A percentile compares a stretch with the other conserved stretches of the same genome.
Conservation (phyloP, 2,888 invertebrate genomes). For the Acanthosepion pharaonis region DNA sequence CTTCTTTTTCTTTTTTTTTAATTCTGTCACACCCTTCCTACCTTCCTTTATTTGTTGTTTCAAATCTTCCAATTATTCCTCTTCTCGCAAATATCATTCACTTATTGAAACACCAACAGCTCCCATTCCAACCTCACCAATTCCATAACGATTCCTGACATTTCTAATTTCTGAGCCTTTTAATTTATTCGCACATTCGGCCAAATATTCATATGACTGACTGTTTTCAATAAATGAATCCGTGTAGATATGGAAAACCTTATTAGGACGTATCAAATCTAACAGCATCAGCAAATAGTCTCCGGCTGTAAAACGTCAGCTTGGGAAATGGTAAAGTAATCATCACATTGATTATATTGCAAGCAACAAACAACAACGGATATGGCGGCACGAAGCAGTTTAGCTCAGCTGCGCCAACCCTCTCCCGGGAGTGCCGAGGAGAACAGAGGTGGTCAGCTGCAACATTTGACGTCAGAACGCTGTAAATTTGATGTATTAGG, state of each 20-base stretch:
- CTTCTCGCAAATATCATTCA: too few species aligned
- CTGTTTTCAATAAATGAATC: neutral
- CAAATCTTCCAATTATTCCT: too few species aligned
- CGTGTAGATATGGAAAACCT: neutral
- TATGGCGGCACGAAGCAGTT: neutral
- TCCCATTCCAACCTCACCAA: neutral
- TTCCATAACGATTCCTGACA: neutral
- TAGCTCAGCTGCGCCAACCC: neutral
- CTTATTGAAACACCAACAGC: too few species aligned
- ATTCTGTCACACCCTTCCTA: too few species aligned
- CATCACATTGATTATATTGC: neutral
- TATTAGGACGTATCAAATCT: neutral
- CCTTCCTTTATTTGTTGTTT: too few species aligned
- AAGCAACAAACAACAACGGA: neutral
- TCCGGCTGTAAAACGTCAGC: neutral
- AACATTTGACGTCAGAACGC: neutral
- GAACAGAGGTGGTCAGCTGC: neutral
- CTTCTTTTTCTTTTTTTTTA: too few species aligned
- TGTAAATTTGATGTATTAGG: slow-evolving; percentile 33
- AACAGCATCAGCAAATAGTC: neutral
- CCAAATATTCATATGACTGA: neutral
- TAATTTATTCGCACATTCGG: neutral
- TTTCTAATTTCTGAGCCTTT: neutral
- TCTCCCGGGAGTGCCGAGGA: neutral
- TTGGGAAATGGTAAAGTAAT: neutral